These are phyloP conservation scores for Naja naja DNA, from an alignment of 2,113 vertebrate genomes.

Conservation along the genomic window DNA sequence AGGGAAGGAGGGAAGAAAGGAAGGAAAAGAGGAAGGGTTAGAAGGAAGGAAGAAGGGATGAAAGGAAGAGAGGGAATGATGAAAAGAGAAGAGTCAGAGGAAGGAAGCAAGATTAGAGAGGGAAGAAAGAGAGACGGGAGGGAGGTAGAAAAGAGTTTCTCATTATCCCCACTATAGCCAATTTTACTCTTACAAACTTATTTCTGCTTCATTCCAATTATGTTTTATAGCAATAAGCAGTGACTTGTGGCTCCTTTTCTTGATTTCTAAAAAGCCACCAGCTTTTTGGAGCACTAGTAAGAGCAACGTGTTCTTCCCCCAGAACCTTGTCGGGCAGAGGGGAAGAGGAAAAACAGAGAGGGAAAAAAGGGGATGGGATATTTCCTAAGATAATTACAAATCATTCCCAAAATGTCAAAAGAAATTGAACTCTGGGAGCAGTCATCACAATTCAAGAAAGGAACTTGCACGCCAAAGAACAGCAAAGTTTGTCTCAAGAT, in stretches of 20 bases:
- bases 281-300: background rate
- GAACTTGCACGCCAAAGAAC: background rate
- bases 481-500: background rate
- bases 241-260: background rate
- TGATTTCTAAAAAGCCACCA: background rate
- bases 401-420: background rate
- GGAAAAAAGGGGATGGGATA: background rate
- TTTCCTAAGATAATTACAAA: background rate
- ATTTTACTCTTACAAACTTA: background rate
- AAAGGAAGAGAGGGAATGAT: background rate
- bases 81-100: background rate
- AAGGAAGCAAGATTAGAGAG: background rate
- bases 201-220: background rate
- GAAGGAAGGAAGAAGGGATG: no score
- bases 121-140: background rate
- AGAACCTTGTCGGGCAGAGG: background rate
- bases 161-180: background rate
- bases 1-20: background rate
- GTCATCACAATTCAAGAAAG: background rate
- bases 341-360: background rate
- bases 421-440: background rate
- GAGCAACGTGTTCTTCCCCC: background rate
- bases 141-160: background rate
- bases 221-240: background rate
- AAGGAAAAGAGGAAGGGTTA: no score